phyloP scores from a whole-genome alignment of 2,888 invertebrate species.

The Lasioglossum marginatum region DNA sequence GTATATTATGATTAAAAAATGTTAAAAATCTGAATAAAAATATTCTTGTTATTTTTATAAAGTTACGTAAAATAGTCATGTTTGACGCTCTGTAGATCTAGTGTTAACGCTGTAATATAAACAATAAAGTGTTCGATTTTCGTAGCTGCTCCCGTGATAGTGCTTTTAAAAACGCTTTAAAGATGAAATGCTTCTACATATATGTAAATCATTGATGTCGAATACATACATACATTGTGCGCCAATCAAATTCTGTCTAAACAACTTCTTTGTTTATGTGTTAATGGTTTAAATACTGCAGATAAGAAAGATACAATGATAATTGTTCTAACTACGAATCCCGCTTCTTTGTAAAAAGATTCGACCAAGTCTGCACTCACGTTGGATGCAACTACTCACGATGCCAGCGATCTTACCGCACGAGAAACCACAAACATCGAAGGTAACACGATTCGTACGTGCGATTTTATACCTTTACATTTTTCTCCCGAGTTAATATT shows the following conservation, averaged over 20 bases:
- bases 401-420: constrained; percentile 80
- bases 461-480: constrained; percentile 45
- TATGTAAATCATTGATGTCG: no score
- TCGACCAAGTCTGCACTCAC: constrained; percentile 80
- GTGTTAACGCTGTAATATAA: no score
- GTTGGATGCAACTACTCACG: constrained; percentile 81
- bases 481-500: constrained; percentile 19
- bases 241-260: neutral
- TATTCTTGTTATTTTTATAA: no score
- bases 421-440: constrained; percentile 81
- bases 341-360: constrained; percentile 73
- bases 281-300: neutral
- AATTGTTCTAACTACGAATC: constrained; percentile 42
- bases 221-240: no score
- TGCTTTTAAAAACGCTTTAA: no score
- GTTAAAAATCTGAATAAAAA: no score
- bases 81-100: no score
- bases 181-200: no score
- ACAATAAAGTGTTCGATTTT: no score
- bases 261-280: neutral
- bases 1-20: no score
- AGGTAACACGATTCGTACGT: constrained; percentile 77
- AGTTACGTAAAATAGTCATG: no score
- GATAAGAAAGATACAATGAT: constrained; percentile 16
- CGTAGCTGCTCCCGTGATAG: no score